Evolutionary conservation across 1,140 invertebrate genomes (phyloP), one percentile per base, ranked within the genome.

Genomic region (Apolygus lucorum): DNA sequence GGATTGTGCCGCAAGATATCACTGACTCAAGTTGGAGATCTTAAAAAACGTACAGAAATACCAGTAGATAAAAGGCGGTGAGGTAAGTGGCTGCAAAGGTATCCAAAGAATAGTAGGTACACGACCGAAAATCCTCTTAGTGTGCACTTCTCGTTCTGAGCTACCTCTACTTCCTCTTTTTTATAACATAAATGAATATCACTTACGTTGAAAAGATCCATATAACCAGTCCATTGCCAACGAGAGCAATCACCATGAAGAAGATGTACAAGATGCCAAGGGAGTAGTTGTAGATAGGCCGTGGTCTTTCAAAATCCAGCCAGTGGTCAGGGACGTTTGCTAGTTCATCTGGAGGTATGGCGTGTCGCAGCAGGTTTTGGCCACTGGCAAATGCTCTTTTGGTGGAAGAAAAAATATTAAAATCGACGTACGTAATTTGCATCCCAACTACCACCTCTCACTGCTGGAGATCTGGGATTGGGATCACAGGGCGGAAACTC

Each of bases 161-260:
- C n/a, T n/a, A n/a, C n/a, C n/a, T n/a, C n/a, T n/a, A n/a, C n/a
- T n/a, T n/a, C n/a, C n/a, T n/a, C n/a, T n/a, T n/a, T n/a, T n/a
- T n/a, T n/a, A n/a, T n/a, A n/a, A n/a, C n/a, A n/a, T 42, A 42
- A 42, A 42, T 52, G 65, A 17, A n/a, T 17, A 64, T 49, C 59
- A 73, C 84, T 84, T 81, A 91, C 85, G 89, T 84, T 69, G 86
- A 85, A 78, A 96, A 95, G 72, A 95, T 88, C 85, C 90, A 95
- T 73, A 95, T 87, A 71, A 96, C 93, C 22, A 95, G 81, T 28
- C 92, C 90, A 78, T 96, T 96, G 71, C 93, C 93, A 1, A 88
- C 76, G 1, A 92, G 79, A 1, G 91, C 85, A 25, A 89, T 83
- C 49, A 91, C 84, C 21, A 90, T 91, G 70, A 95, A 90, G 62